phyloP scores from a whole-genome alignment of 1,140 invertebrate species.

The Branchinecta lynchi region DNA sequence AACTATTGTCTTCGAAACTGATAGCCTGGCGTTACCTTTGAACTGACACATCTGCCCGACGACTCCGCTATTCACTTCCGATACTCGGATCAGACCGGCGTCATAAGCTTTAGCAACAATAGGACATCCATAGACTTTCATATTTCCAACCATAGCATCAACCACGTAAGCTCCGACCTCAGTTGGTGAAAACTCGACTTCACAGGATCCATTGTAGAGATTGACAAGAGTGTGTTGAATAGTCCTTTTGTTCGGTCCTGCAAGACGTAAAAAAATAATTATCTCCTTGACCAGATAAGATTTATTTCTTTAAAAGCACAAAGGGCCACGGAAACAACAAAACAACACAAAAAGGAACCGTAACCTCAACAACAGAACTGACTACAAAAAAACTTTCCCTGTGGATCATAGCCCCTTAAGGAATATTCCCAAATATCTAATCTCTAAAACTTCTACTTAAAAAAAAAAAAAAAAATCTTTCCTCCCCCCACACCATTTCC shows the following conservation, averaged over 20 bases:
- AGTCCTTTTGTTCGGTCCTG: conserved; percentile 23
- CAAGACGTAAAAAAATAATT: conserved; percentile 10
- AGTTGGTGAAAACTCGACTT: conserved; percentile 73
- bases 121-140: conserved; percentile 67
- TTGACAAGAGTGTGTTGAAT: conserved; percentile 18
- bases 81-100: conserved; percentile 73
- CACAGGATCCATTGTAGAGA: conserved; percentile 42
- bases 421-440: no score
- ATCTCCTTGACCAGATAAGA: no score
- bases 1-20: no score
- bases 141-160: conserved; percentile 66
- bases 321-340: no score
- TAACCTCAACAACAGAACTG: no score
- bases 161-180: conserved; percentile 82
- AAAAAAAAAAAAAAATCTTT: no score
- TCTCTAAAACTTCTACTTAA: no score
- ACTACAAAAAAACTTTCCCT: no score
- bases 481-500: no score
- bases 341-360: no score
- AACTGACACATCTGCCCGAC: conserved; percentile 85
- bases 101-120: conserved; percentile 85
- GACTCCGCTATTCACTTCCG: conserved; percentile 68
- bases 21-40: conserved; percentile 43
- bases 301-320: no score
- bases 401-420: no score